Base-by-base conservation (phyloP, 1,140 invertebrate species). In the Orchesella cincta region DNA sequence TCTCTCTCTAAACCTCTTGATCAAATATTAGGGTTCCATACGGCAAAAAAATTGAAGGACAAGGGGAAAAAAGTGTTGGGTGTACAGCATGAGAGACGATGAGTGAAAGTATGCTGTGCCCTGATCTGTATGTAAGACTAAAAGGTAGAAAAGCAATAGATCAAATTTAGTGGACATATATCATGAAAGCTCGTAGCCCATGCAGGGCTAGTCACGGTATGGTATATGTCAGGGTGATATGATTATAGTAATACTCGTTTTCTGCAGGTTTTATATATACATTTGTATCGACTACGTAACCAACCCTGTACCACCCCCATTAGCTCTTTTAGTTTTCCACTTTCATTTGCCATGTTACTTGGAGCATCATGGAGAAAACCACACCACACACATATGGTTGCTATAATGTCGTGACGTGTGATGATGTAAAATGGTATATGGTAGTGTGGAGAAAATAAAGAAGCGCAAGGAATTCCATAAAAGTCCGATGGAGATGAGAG, bases 381-480 rank as follows among this genome's bases (percentile, higher is more conserved):
- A n/a, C n/a, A n/a, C n/a, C n/a, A n/a, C n/a, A 46, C 5, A 46
- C 5, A 18, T 46, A 8, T 46, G 39, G 39, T 46, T 46, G 5
- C 39, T 46, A 18, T 18, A n/a, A 8, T 46, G 39, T 46, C 39
- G 18, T 46, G 18, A 46, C 18, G 39, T n/a, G 39, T 8, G 18
- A 46, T 46, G 39, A 46, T 46, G 39, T 46, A 18, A 46, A 46
- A 46, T 18, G 39, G 39, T 46, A 46, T 18, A 46, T 46, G 5
- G 18, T 46, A 46, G 39, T 46, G 39, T 8, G 18, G 39, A 8
- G 39, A 46, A 46, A 18, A 18, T 57, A n/a, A 26, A 57, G 23
- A 57, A 26, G 54, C 23, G 54, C 54, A 14, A 57, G 54, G 54
- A 57, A 57, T 57, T 57, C 54, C 54, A 57, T 57, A 57, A 57